Evolutionary conservation across 1,140 invertebrate species (phyloP), one percentile per base, ranked within the genome.

Genomic region (Ooceraea biroi): DNA sequence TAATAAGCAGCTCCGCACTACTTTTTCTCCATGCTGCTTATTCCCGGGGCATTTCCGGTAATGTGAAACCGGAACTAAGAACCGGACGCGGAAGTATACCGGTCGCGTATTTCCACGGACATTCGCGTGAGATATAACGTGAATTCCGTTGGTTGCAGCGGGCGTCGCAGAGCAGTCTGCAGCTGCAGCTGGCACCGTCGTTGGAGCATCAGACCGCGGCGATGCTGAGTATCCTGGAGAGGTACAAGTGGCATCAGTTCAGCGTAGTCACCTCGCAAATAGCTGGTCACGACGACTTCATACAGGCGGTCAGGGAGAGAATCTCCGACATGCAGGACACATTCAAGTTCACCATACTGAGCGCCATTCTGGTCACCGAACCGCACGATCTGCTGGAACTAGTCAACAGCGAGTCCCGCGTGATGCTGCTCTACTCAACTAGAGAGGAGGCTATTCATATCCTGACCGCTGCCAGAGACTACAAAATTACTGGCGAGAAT

Each of bases 161-260:
- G 85, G 97, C 97, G 0, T 97, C 97, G 11, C 97, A 98, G 92
- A 97, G 97, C 10, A 98, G 97, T 78, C 94, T 98, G 86, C 97
- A 98, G 88, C 95, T 99, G 60, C 98, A 99, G 93, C 94, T 99
- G 86, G 98, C 98, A 7, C 98, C 98, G 12, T 98, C 98, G 46
- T 96, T 99, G 71, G 97, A 98, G 94, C 98, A 99, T 92, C 98
- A 99, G 93, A 98, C 97, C 27, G 97, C 97, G 1, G 98, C 98
- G 17, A 99, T 99, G 98, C 93, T 99, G 82, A 98, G 97, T 92
- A 98, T 99, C 88, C 94, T 99, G 89, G 97, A 98, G 93, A 95
- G 98, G 66, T 99, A 99, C 95, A 98, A 99, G 92, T 99, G 98
- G 98, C 98, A 98, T 92, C 97, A 98, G 89, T 99, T 99, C 94